Percentiles rank a stretch among this genome's conserved stretches.
These are phyloP conservation scores for Mactra quadrangularis DNA, from an alignment of 1,140 invertebrate species.

Conservation along the genomic window DNA sequence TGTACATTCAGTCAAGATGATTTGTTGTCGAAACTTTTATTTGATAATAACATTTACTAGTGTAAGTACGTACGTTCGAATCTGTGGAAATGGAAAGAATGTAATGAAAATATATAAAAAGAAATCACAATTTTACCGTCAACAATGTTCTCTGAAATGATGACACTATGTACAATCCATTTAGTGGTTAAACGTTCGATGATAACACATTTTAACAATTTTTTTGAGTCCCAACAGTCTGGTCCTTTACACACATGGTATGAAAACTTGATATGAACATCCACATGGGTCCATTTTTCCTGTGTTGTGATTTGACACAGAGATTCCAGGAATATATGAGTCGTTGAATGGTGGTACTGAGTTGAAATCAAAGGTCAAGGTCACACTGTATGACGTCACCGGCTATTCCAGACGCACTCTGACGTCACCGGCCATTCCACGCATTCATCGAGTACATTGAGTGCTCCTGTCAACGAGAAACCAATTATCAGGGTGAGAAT, in stretches of 20 bases:
- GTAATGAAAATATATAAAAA: too few relatives aligned
- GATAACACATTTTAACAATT: too few relatives aligned
- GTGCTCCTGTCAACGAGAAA: conserved; percentile 64
- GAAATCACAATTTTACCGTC: too few relatives aligned
- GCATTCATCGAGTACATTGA: conserved; percentile 63
- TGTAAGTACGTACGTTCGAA: too few relatives aligned
- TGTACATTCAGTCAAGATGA: too few relatives aligned
- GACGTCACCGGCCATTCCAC: conserved; percentile 62
- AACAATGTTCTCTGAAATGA: too few relatives aligned
- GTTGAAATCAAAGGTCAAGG: conserved; percentile 60
- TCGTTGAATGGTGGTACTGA: conserved; percentile 59
- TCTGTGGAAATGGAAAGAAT: too few relatives aligned
- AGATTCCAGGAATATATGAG: conserved; percentile 36
- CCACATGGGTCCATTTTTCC: background rate
- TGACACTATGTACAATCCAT: too few relatives aligned
- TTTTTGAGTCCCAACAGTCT: conserved; percentile 32
- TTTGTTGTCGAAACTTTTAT: too few relatives aligned
- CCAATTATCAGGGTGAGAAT: conserved; percentile 57
- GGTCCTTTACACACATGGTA: conserved; percentile 24
- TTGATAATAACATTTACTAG: too few relatives aligned
- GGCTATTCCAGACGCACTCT: conserved; percentile 54
- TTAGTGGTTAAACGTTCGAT: too few relatives aligned
- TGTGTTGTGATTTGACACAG: conserved; percentile 22
- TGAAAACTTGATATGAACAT: conserved; percentile 24
- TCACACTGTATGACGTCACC: conserved; percentile 57